Evolutionary conservation across 2,113 vertebrate species (phyloP).

Genomic region (Podarcis cretensis): DNA sequence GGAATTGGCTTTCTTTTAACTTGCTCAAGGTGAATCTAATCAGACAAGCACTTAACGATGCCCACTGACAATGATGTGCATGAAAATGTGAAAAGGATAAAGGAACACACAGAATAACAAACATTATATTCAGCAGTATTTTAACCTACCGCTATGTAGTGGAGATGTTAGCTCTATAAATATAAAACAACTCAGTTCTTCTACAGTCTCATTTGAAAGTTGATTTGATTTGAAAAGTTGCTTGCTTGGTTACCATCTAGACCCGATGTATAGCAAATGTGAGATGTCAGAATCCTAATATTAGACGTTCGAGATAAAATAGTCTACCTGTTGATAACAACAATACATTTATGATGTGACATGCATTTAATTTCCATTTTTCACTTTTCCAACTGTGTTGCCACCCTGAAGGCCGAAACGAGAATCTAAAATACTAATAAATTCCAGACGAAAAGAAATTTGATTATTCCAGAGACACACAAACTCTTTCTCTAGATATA

Average conservation of each 20-base stretch:
- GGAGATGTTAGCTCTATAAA: neutral
- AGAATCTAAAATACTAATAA: neutral
- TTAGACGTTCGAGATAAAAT: neutral
- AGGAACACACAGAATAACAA: neutral
- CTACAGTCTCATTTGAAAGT: neutral
- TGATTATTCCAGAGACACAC: neutral
- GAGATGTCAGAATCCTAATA: neutral
- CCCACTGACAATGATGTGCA: neutral
- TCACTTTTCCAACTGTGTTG: neutral
- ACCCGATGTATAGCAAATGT: neutral
- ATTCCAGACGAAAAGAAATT: neutral
- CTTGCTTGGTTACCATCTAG: neutral
- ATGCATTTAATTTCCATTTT: rapidly evolving
- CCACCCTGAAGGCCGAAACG: neutral
- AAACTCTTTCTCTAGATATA: too few species aligned
- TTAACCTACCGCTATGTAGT: neutral
- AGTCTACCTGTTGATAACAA: neutral
- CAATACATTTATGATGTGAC: neutral
- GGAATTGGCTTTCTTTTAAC: neutral
- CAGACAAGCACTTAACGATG: neutral
- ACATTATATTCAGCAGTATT: neutral
- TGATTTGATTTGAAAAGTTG: neutral
- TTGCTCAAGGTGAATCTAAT: neutral
- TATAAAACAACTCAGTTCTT: neutral
- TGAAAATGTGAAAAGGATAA: constrained; percentile 3